Evolutionary conservation across 92 coral and sea anemone genomes (phyloP), one percentile per base, ranked within the genome.

Genomic region (Actinostola sp.): DNA sequence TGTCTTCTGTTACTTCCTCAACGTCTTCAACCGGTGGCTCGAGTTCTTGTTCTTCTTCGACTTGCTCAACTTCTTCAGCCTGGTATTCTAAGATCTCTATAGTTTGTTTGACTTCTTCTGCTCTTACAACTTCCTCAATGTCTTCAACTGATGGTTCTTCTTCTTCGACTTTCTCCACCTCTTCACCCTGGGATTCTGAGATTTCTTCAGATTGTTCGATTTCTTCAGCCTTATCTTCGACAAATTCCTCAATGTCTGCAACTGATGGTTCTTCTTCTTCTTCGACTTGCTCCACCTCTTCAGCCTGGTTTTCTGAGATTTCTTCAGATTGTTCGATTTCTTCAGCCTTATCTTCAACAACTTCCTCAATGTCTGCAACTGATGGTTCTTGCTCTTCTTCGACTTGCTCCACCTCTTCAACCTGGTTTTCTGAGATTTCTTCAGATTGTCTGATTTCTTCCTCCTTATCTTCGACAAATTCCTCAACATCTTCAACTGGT

Each of bases 111-210:
- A 4, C 42, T 36, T 36, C 42, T 36, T 36, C 42, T 11, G 11
- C 42, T 36, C 11, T 36, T 11, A n/a, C n/a, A n/a, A n/a, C n/a
- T n/a, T n/a, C n/a, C n/a, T n/a, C n/a, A n/a, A n/a, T n/a, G n/a
- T n/a, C n/a, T 56, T 67, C 73, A 45, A 8, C 31, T 24, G 21
- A n/a, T n/a, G n/a, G n/a, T 27, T 65, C 61, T 29, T 60, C 61
- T 17, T 72, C 59, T 41, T 42, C 78, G 25, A 7, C 35, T 36
- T 72, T 32, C 27, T 58, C 57, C 0, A 58, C 27, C 30, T 71
- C 45, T n/a, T n/a, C n/a, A n/a, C n/a, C n/a, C n/a, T n/a, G n/a
- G n/a, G n/a, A n/a, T n/a, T n/a, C n/a, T n/a, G n/a, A n/a, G n/a
- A n/a, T n/a, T n/a, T n/a, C n/a, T n/a, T n/a, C n/a, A n/a, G n/a